Base-by-base conservation (phyloP, 35 echinoderm and acorn worm species). In the Patiria miniata region DNA sequence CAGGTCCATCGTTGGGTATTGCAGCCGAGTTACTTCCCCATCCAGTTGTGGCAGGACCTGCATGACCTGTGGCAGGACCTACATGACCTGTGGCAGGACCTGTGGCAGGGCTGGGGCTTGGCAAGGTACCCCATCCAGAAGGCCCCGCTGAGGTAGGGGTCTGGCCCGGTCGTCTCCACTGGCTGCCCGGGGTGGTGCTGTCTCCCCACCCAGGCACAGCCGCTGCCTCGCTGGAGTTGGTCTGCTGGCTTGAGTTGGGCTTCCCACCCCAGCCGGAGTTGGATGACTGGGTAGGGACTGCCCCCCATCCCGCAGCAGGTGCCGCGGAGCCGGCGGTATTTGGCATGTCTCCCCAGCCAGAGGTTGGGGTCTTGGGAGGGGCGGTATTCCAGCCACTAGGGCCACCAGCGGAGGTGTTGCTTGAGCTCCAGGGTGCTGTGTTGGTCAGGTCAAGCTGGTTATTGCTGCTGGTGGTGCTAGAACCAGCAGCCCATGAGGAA, bases 271-370 rank as follows among this genome's bases (percentile, higher is more conserved):
- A 73, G 65, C 65, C 29, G 26, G 65, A 73, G 65, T 73, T 73
- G 65, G 65, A 73, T 22, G 65, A 73, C 57, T 60, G 57, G 34
- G 65, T 10, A 26, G 65, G 65, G 65, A 23, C 65, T 32, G 65
- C 30, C 23, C 65, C 65, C 65, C 65, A 73, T 22, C 65, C 65
- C 14, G 65, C 10, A 10, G 65, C 14, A 1, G 65, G 34, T 32
- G 65, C 29, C 23, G 34, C 26, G 26, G 65, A 73, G 26, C 23
- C 26, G 34, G 65, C 2, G 65, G 65, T 73, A 14, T 23, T 26
- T 18, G 65, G 65, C 65, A 73, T 73, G 26, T 73, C 65, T 73
- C 65, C 65, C 65, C 65, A 73, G 26, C 85, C 47, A 79, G 68
- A 53, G 14, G 85, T 53, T 51, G 85, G 85, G 19, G 76, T 87